These are phyloP conservation scores for Neotragus moschatus DNA, from an alignment of 2,113 vertebrate species.

Conservation along the genomic window DNA sequence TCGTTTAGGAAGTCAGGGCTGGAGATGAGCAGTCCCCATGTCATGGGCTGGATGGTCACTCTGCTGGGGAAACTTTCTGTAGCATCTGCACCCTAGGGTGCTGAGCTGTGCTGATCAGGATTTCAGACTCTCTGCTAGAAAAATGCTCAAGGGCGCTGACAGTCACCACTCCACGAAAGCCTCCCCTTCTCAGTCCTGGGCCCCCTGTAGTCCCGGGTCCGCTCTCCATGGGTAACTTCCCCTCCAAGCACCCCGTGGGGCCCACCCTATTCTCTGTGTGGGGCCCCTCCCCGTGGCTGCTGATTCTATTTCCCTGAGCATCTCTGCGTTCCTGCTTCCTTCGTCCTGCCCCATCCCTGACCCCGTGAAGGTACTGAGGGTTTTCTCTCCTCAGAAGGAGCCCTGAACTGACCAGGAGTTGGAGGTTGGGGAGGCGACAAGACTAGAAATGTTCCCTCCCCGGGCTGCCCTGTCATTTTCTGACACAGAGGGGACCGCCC, in stretches of 20 bases:
- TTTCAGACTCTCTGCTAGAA: neutral
- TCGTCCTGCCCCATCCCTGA: neutral
- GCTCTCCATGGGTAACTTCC: neutral
- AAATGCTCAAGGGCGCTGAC: neutral
- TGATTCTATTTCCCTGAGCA: neutral
- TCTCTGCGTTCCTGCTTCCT: neutral
- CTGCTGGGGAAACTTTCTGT: rapidly evolving
- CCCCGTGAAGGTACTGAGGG: rapidly evolving
- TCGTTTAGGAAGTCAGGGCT: rapidly evolving
- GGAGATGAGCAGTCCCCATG: rapidly evolving
- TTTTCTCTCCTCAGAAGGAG: rapidly evolving
- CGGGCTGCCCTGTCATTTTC: rapidly evolving
- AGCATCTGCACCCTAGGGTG: rapidly evolving
- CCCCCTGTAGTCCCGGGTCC: neutral
- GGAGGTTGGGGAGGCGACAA: neutral
- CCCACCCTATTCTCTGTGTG: neutral
- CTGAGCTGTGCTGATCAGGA: neutral
- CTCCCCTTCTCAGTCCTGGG: neutral
- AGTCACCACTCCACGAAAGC: rapidly evolving
- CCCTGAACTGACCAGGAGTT: neutral
- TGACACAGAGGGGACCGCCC: neutral
- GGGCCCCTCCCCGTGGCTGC: neutral
- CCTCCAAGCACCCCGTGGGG: neutral
- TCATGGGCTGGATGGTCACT: rapidly evolving
- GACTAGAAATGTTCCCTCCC: rapidly evolving